These are phyloP conservation scores for Gymnoscelis rufifasciata DNA, from an alignment of 2,888 invertebrate genomes.

Conservation along the genomic window DNA sequence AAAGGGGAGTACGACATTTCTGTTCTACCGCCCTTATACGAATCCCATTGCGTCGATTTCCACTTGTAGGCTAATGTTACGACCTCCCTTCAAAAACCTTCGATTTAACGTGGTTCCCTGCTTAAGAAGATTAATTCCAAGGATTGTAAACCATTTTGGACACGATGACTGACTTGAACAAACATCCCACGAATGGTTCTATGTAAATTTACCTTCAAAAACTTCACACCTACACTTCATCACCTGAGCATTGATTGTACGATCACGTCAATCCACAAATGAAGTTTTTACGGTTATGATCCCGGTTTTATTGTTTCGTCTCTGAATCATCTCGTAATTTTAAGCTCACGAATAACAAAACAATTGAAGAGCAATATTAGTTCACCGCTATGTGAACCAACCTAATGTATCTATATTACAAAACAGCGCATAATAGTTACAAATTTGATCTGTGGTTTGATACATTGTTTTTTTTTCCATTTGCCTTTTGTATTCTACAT, in stretches of 20 bases:
- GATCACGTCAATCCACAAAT: slow-evolving; percentile 42
- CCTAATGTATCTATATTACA: slow-evolving; percentile 35
- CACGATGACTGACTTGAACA: slow-evolving; percentile 21
- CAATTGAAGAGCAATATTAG: slow-evolving; percentile 33
- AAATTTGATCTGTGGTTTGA: slow-evolving; percentile 52
- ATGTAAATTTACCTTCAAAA: slow-evolving; percentile 29
- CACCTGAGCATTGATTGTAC: slow-evolving; percentile 34
- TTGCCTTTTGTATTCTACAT: slow-evolving; percentile 51
- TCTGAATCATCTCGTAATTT: slow-evolving; percentile 28
- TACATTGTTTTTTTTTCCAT: slow-evolving; percentile 52
- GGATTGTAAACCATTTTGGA: slow-evolving; percentile 21
- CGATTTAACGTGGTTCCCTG: too few species aligned
- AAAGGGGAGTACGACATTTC: too few species aligned
- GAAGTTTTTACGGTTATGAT: slow-evolving; percentile 26
- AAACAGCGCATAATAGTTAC: slow-evolving; percentile 37
- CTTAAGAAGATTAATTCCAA: too few species aligned
- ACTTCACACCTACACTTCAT: slow-evolving; percentile 40
- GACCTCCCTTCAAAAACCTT: too few species aligned
- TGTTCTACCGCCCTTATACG: too few species aligned
- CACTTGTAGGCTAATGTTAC: too few species aligned
- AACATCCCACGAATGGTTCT: slow-evolving; percentile 35
- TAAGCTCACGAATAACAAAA: slow-evolving; percentile 30
- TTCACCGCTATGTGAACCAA: slow-evolving; percentile 39
- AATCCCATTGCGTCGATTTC: too few species aligned
- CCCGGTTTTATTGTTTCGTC: slow-evolving; percentile 22